Percentiles rank a stretch among this genome's conserved stretches.
Evolutionary conservation across 2,113 vertebrate species (phyloP).

Genomic region (Macaca fascicularis): T2T-MFA8v1.1 NC_088381.1:52361001-52361500

Average conservation of each 20-base stretch:
- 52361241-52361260: background rate
- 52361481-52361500: background rate
- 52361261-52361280: background rate
- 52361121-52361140: background rate
- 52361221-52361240: background rate
- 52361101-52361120: background rate
- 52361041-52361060: background rate
- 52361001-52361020: background rate
- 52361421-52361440: background rate
- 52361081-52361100: rapidly evolving
- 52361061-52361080: rapidly evolving
- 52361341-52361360: background rate
- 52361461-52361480: background rate
- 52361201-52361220: rapidly evolving
- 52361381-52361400: too few species aligned
- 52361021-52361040: background rate
- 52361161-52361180: background rate
- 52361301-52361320: background rate
- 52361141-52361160: too few species aligned
- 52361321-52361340: background rate
- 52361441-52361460: too few species aligned
- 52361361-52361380: too few species aligned
- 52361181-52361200: background rate
- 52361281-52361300: too few species aligned
- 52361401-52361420: background rate